These are phyloP conservation scores for Sebastes reedi DNA, from an alignment of 2,797 vertebrate genomes.

Conservation along the genomic window DNA sequence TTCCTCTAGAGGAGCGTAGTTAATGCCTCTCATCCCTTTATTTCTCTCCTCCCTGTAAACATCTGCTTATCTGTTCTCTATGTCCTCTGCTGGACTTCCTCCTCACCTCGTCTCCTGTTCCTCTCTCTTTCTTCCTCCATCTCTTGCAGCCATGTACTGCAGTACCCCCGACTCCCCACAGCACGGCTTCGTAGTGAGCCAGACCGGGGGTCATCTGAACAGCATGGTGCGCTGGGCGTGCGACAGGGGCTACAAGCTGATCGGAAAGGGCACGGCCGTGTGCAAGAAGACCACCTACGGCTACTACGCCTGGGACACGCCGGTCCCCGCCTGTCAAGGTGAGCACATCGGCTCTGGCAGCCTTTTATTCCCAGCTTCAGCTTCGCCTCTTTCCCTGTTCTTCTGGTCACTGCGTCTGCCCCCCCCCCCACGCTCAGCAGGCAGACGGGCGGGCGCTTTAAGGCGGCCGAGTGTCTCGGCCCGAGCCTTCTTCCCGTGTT, in stretches of 20 bases:
- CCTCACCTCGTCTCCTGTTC: constrained; percentile 15
- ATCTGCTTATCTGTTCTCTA: constrained; percentile 6
- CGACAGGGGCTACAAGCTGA: constrained; percentile 93
- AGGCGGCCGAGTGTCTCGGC: constrained; percentile 30
- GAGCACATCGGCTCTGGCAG: constrained; percentile 53
- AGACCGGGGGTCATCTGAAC: constrained; percentile 96
- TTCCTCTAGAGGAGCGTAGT: constrained; percentile 15
- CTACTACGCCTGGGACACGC: constrained; percentile 91
- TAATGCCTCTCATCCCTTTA: constrained; percentile 9
- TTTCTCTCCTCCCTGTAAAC: constrained; percentile 18
- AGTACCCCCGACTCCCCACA: constrained; percentile 98
- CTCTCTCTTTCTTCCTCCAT: constrained; percentile 25
- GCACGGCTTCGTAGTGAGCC: constrained; percentile 95
- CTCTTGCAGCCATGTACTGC: constrained; percentile 91
- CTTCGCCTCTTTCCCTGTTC: constrained; percentile 18
- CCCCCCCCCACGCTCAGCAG: constrained; percentile 23
- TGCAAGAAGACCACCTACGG: constrained; percentile 91
- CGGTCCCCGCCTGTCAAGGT: constrained; percentile 98
- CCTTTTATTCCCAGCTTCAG: constrained; percentile 49
- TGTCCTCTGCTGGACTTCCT: constrained; percentile 31
- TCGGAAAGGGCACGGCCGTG: constrained; percentile 92
- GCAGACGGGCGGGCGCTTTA: constrained; percentile 32
- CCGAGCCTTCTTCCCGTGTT: constrained; percentile 24
- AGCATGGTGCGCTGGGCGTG: constrained; percentile 98
- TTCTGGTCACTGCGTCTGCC: constrained; percentile 56